Evolutionary conservation across 2,797 vertebrate genomes (phyloP).

Genomic region (Catostomus latipinnis): DNA sequence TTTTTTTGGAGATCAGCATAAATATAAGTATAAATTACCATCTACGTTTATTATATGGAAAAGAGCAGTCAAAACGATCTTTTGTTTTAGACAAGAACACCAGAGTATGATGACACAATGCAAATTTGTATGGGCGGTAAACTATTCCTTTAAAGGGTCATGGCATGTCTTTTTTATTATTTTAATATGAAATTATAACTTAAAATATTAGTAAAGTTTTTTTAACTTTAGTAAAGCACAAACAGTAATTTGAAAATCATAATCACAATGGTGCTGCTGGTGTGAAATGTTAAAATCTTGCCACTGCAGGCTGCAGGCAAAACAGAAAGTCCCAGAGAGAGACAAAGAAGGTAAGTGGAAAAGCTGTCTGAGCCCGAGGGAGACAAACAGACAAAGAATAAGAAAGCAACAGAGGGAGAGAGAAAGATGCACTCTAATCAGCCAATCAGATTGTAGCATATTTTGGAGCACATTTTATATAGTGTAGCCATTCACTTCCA

Average conservation of each 20-base stretch:
- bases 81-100: no score
- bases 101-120: no score
- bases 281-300: constrained; percentile 63
- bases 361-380: not conserved
- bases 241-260: no score
- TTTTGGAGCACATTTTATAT: not conserved
- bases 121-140: no score
- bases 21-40: no score
- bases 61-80: no score
- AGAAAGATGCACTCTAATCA: constrained; percentile 33
- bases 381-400: constrained; percentile 9
- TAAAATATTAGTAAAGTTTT: no score
- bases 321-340: constrained; percentile 50
- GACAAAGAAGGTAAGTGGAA: constrained; percentile 25
- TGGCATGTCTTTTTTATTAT: no score
- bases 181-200: no score
- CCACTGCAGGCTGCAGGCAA: constrained; percentile 56
- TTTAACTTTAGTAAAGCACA: no score
- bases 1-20: no score
- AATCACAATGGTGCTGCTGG: constrained; percentile 21
- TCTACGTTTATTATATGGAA: no score
- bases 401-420: constrained; percentile 7
- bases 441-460: constrained; percentile 12
- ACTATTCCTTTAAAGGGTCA: not conserved
- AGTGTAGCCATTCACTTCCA: constrained; percentile 1